Evolutionary conservation across 2,888 invertebrate species (phyloP).

Genomic region (Seira ritae): DNA sequence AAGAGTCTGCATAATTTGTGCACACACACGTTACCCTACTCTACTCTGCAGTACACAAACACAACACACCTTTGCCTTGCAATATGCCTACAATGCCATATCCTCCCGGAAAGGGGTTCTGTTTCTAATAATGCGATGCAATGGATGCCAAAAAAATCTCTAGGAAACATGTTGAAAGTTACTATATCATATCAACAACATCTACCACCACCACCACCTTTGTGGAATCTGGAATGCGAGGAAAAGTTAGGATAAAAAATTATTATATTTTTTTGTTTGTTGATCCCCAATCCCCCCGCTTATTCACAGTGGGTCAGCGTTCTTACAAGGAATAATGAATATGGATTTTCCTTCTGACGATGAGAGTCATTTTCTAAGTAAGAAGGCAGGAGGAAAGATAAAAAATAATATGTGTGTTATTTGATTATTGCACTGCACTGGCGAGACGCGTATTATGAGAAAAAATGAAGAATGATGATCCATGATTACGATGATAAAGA

Average conservation of each 20-base stretch:
- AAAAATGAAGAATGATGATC: slow-evolving; percentile 35
- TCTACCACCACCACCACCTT: too few species aligned
- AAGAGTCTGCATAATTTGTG: too few species aligned
- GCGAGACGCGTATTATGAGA: slow-evolving; percentile 6
- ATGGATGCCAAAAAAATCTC: too few species aligned
- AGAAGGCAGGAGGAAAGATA: too few species aligned
- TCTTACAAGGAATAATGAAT: slow-evolving; percentile 34
- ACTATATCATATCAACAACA: not conserved
- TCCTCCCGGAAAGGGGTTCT: too few species aligned
- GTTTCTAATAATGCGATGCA: too few species aligned
- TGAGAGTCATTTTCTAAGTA: not conserved
- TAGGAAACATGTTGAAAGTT: too few species aligned
- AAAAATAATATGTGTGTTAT: not conserved
- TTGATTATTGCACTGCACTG: not conserved
- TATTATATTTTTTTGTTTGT: not conserved
- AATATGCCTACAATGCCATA: too few species aligned
- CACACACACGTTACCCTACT: too few species aligned
- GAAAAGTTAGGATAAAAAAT: not conserved
- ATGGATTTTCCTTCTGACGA: not conserved
- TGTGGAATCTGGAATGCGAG: not conserved
- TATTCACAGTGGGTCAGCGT: slow-evolving; percentile 63
- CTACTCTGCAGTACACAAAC: too few species aligned
- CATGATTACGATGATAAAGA: slow-evolving; percentile 14
- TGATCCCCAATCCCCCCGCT: not conserved
- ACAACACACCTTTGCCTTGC: too few species aligned